Evolutionary conservation across 2,888 invertebrate species (phyloP), one percentile per base, ranked within the genome.

Genomic region (Deladenus siricidicola): DNA sequence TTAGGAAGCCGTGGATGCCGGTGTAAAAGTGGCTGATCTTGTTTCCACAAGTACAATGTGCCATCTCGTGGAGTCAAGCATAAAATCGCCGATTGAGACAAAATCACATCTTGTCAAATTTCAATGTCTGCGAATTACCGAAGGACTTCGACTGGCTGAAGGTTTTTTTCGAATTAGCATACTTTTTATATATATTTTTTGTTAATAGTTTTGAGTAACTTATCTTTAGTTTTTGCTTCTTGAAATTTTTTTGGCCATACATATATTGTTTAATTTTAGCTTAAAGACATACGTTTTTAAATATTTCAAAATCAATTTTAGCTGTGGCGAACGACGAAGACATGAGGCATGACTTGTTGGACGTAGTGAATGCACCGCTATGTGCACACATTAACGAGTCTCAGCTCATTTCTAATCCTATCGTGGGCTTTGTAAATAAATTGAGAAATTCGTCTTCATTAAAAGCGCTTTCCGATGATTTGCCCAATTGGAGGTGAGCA

Each of bases 111-210:
- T 58, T 17, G 63, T 64, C 4, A 44, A 58, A 1, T 50, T 43
- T 4, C 70, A 74, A 19, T 78, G 78, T 55, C 63, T 63, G 30
- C 72, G 74, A 42, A 69, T 80, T 26, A 72, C 76, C 19, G 75
- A 74, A 50, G 72, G 72, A 17, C 58, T 77, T 26, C 64, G 68
- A 26, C 47, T 77, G 39, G 74, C 77, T 2, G 71, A 73, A 65
- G 66, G 74, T 74, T n/a, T n/a, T n/a, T n/a, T n/a, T n/a, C n/a
- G n/a, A n/a, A n/a, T n/a, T n/a, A n/a, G n/a, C n/a, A n/a, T n/a
- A n/a, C n/a, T n/a, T n/a, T n/a, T n/a, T n/a, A n/a, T n/a, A n/a
- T n/a, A n/a, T n/a, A n/a, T n/a, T n/a, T n/a, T n/a, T n/a, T n/a
- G n/a, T n/a, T n/a, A n/a, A n/a, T n/a, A n/a, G n/a, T n/a, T n/a